Base-by-base conservation (phyloP, 2,888 invertebrate species). In the Bhutanitis thaidina region DNA sequence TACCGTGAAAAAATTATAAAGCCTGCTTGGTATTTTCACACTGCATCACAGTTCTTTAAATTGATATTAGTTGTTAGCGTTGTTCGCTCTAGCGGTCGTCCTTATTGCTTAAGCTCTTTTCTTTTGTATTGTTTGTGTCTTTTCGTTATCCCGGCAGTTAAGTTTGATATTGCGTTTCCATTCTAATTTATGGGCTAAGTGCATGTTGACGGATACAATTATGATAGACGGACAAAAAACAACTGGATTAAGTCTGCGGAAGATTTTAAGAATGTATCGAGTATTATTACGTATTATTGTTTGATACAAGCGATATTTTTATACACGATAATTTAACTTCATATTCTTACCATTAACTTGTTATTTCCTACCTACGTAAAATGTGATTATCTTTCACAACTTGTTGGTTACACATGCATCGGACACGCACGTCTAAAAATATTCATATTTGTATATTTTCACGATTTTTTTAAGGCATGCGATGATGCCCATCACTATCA, bases 1-100 rank as follows among this genome's bases (percentile, higher is more conserved):
- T 78, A 81, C 74, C 25, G 67, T 78, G 79, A 80, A 83, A 82
- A 84, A 79, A 75, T 76, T 72, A 70, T 65, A 69, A 12, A 32
- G 32, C 58, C 66, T 67, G 63, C 58, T 59, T 59, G 60, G 57
- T 60, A 61, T 62, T 64, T 62, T 55, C 54, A 53, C 54, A 49
- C 52, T 16, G 43, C 45, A 59, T 55, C 53, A 47, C 49, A 55
- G 41, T 51, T 43, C 46, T 52, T 51, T 56, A 51, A 46, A 55
- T 60, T 53, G 40, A 48, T 47, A 49, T 49, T 49, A 49, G 49
- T 43, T 38, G 29, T 38, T 39, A 16, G 27, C 27, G 45, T 32
- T n/a, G 15, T 16, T n/a, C 10, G n/a, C 13, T n/a, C 30, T 13
- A 16, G 34, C 15, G 7, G 16, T 36, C 12, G n/a, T 29, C 35